Base-by-base conservation (phyloP, 2,888 invertebrate genomes). In the Ochlodes sylvanus region DNA sequence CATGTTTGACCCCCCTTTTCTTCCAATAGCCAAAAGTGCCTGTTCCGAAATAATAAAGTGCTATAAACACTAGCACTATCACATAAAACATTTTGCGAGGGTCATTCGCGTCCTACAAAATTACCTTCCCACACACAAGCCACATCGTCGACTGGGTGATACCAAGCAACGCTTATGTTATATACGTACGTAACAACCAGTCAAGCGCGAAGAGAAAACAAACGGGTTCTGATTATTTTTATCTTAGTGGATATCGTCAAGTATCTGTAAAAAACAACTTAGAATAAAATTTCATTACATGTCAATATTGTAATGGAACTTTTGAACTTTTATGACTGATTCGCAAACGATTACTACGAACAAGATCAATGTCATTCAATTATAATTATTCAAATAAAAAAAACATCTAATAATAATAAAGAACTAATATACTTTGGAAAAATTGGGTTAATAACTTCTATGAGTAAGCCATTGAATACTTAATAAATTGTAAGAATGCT, bases 1-100 rank as follows among this genome's bases (percentile, higher is more conserved):
- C 90, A 85, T 90, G 82, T 82, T 88, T 87, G 0, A 91, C 64
- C 34, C 89, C 87, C 73, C 75, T 85, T 61, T 83, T 84, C 69
- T 83, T 85, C 91, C 91, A 92, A 71, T 91, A 91, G 71, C 79
- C 73, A 64, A 84, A 89, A 17, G 81, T 86, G 63, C 82, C 75
- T 14, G 81, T 79, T 64, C 89, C 85, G 73, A 87, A 88, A 42
- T 79, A 83, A 72, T 89, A 90, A 0, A 87, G 68, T 4, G 75
- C 27, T 62, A 79, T 70, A 55, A 85, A 38, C 62, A 75, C 71
- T 38, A 82, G n/a, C 42, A 79, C 56, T 68, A 85, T 69, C 62
- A 82, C 63, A 12, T 80, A 57, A 32, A 79, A 77, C 79, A 85
- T 82, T 79, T 78, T 80, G 32, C 15, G 21, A 27, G 17, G 42